Percentiles rank a stretch among this genome's conserved stretches.
Evolutionary conservation across 2,797 vertebrate genomes (phyloP).

Genomic region (Sternarchorhynchus goeldii): DNA sequence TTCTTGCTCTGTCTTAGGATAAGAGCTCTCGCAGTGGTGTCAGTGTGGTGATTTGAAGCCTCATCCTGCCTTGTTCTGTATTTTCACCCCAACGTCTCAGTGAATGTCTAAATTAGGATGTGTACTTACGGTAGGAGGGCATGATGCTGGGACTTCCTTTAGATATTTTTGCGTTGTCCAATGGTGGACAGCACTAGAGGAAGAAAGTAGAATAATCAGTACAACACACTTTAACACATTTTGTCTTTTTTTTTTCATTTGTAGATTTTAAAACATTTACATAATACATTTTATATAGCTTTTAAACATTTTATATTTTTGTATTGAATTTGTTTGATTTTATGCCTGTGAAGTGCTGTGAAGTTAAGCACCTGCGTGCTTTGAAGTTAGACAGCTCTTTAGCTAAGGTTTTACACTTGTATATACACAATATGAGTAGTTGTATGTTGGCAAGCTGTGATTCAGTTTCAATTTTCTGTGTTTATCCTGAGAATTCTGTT

Average conservation of each 20-base stretch:
- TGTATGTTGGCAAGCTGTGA: background rate
- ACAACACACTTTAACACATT: background rate
- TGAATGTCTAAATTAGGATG: slow-evolving; percentile 7
- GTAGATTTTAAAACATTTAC: background rate
- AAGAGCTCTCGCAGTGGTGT: slow-evolving; percentile 88
- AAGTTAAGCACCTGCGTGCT: background rate
- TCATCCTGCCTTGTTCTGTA: slow-evolving; percentile 47
- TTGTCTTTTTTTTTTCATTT: background rate
- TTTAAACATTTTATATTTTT: background rate
- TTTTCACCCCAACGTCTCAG: slow-evolving; percentile 48
- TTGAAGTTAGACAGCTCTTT: background rate
- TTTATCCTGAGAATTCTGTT: background rate
- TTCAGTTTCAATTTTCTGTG: background rate
- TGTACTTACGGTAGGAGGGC: background rate
- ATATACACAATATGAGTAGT: background rate
- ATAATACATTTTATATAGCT: background rate
- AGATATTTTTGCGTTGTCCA: background rate
- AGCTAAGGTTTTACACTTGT: slow-evolving; percentile 5
- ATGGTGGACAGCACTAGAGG: background rate
- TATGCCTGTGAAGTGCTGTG: background rate
- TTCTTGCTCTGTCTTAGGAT: slow-evolving; percentile 72
- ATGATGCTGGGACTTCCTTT: background rate
- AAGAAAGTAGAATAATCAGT: background rate
- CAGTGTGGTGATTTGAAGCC: slow-evolving; percentile 86
- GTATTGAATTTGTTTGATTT: background rate